Evolutionary conservation across 2,113 vertebrate genomes (phyloP), one percentile per base, ranked within the genome.

Genomic region (Myotis lucifugus): DNA sequence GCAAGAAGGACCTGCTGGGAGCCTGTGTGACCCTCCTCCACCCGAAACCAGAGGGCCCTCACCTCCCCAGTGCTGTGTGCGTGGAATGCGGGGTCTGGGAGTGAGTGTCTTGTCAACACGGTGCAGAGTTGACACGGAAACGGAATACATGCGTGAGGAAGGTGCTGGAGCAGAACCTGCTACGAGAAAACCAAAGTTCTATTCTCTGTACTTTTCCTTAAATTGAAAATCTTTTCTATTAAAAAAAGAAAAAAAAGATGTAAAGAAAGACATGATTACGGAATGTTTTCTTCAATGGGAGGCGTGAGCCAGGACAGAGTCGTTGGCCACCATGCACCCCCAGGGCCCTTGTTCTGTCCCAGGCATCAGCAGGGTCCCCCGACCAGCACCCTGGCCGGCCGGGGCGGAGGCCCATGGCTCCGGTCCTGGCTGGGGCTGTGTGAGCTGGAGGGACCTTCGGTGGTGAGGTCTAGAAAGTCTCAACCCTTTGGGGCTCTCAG

Each of bases 151-250:
- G 13, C 13, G 12, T 64, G 8, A 37, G 50, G 27, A 23, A 61
- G 46, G 19, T 29, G n/a, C 27, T 4, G 11, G 37, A 73, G 17
- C n/a, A 34, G 14, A 61, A 83, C 32, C 50, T 21, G 29, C 32
- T 13, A 14, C 0, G 27, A 87, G 70, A 48, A 56, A 64, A 10
- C 25, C 15, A 25, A 56, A 8, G 3, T 56, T 91, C 82, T 78
- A 34, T 73, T 67, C 34, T 92, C 14, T 34, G 13, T 84, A 50
- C 5, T 81, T 92, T 88, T 89, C 29, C 85, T 82, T 40, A 78
- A 11, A 34, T n/a, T 46, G 46, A 85, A 89, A 77, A 46, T 46
- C 32, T 64, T 73, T 78, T 78, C 12, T 56, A n/a, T 50, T 37
- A 73, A 72, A 74, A 25, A 66, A 40, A 56, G 18, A 56, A 48